Conservation (phyloP, 2,888 invertebrate species). For the Eugnorisma glareosa region DNA sequence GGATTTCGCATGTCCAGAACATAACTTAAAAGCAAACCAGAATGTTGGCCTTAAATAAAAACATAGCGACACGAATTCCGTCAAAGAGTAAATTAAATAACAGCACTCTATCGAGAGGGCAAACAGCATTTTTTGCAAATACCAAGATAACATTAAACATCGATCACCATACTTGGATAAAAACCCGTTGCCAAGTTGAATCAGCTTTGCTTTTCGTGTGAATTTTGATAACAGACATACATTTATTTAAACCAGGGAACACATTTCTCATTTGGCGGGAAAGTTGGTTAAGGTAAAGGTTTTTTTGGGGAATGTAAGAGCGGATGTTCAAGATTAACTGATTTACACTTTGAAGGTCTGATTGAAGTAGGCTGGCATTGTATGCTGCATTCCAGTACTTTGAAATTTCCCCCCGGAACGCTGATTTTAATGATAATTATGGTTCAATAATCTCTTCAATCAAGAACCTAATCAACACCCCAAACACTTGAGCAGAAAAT, state of each 20-base stretch:
- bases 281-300: slow-evolving; percentile 27
- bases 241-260: slow-evolving; percentile 57
- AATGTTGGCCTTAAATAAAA: slow-evolving; percentile 26
- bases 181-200: slow-evolving; percentile 72
- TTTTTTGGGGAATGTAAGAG: not conserved
- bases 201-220: slow-evolving; percentile 69
- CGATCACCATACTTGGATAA: slow-evolving; percentile 53
- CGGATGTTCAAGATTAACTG: not conserved
- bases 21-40: slow-evolving; percentile 26
- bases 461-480: slow-evolving; percentile 41
- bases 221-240: slow-evolving; percentile 66
- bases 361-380: not conserved
- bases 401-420: not conserved
- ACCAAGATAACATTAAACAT: slow-evolving; percentile 61
- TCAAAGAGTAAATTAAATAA: slow-evolving; percentile 52
- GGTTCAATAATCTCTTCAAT: not conserved
- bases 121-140: slow-evolving; percentile 58
- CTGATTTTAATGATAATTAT: not conserved
- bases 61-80: slow-evolving; percentile 47
- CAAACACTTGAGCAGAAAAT: slow-evolving; percentile 39
- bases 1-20: not conserved
- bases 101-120: slow-evolving; percentile 47
- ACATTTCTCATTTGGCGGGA: slow-evolving; percentile 59
- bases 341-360: slow-evolving; percentile 4
- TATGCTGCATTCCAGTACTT: not conserved